Conservation (phyloP, 2,888 invertebrate species). For the Notodonta dromedarius region DNA sequence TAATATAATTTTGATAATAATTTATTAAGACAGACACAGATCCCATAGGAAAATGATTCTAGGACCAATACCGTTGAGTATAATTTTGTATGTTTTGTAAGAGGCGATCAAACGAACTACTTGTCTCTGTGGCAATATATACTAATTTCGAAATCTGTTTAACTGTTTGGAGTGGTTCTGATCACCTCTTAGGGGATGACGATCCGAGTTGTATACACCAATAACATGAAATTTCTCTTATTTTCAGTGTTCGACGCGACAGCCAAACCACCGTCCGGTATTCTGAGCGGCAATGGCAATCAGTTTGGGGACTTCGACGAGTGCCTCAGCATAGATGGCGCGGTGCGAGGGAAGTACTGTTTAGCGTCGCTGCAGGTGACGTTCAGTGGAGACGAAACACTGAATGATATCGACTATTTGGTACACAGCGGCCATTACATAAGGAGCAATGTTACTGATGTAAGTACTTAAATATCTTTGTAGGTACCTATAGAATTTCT, state of each 20-base stretch:
- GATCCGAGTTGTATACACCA: no score
- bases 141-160: no score
- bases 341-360: constrained; percentile 87
- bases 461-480: constrained; percentile 55
- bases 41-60: no score
- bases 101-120: no score
- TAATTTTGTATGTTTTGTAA: no score
- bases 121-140: no score
- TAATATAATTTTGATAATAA: no score
- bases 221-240: no score
- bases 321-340: constrained; percentile 83
- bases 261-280: constrained; percentile 87
- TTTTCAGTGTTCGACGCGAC: constrained; percentile 89
- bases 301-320: constrained; percentile 89
- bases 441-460: constrained; percentile 80
- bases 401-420: constrained; percentile 64
- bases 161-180: no score
- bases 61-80: no score
- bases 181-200: no score
- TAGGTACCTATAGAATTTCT: background rate
- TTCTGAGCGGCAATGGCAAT: constrained; percentile 87
- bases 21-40: no score
- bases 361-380: constrained; percentile 83
- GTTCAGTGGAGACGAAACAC: constrained; percentile 52
- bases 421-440: constrained; percentile 82